Percentiles rank a stretch among this genome's conserved stretches.
Evolutionary conservation across 2,888 invertebrate species (phyloP).

Genomic region (Cataglyphis livida): DNA sequence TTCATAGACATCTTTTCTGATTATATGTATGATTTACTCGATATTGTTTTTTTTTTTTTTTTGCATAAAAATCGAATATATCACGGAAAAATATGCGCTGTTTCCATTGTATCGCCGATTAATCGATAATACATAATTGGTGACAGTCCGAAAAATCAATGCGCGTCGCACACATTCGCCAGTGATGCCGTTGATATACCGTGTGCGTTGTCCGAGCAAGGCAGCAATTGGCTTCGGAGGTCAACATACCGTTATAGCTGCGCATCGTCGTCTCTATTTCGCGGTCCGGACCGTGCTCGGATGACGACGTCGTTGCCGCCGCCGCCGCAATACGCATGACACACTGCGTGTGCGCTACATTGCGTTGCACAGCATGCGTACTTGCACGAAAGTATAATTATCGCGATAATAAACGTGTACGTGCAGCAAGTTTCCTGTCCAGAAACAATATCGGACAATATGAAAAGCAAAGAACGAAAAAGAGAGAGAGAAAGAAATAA

Average conservation of each 20-base stretch:
- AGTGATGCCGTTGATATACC: constrained; percentile 28
- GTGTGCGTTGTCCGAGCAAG: constrained; percentile 55
- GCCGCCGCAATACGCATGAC: constrained; percentile 4
- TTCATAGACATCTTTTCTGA: background rate
- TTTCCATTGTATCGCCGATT: background rate
- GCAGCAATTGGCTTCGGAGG: constrained; percentile 73
- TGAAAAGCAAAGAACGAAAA: background rate
- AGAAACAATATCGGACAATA: background rate
- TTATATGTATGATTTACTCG: background rate
- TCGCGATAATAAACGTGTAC: constrained; percentile 40
- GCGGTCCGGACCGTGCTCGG: constrained; percentile 28
- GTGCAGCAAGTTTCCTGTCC: background rate
- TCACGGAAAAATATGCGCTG: background rate
- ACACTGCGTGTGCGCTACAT: constrained; percentile 12
- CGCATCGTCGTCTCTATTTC: constrained; percentile 62
- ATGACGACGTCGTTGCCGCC: constrained; percentile 20
- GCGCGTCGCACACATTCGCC: constrained; percentile 29
- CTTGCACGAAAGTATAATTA: constrained; percentile 55
- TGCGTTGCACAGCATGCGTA: constrained; percentile 27
- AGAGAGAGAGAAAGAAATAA: background rate
- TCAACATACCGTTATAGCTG: constrained; percentile 77
- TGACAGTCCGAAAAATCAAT: constrained; percentile 30
- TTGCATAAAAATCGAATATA: background rate
- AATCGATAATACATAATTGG: constrained; percentile 29
- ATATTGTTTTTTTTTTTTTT: background rate